Evolutionary conservation across 2,113 vertebrate species (phyloP).

Genomic region (Albula goreensis): DNA sequence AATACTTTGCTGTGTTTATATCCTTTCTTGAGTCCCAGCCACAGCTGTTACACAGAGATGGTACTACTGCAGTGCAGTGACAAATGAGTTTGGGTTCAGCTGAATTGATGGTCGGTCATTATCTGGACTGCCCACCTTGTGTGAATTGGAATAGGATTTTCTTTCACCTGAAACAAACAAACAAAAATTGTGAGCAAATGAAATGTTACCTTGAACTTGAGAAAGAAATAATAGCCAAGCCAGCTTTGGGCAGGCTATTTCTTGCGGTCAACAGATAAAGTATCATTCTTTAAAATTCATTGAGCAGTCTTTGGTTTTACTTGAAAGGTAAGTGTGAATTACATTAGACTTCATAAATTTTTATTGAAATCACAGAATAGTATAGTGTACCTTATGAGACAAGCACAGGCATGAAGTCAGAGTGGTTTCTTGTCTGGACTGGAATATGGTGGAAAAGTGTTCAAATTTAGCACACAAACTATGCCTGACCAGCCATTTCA

Average conservation of each 20-base stretch:
- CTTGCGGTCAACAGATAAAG: not conserved
- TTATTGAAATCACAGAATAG: not conserved
- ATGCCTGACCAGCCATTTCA: too few species aligned
- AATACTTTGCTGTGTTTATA: not conserved
- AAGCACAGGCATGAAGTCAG: too few species aligned
- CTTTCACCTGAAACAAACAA: not conserved
- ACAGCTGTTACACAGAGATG: not conserved
- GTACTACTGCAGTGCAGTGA: not conserved
- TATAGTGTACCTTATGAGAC: too few species aligned
- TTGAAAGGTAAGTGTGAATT: not conserved
- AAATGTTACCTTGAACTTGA: not conserved
- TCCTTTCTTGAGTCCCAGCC: not conserved
- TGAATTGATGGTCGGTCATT: conserved; percentile 6
- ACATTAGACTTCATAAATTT: not conserved
- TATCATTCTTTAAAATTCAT: not conserved
- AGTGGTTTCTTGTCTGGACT: too few species aligned
- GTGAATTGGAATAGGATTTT: not conserved
- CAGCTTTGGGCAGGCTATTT: not conserved
- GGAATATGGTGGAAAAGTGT: too few species aligned
- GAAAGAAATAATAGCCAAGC: not conserved
- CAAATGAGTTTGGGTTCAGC: not conserved
- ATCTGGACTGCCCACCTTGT: conserved; percentile 1
- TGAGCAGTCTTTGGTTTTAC: not conserved
- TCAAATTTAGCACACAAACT: too few species aligned
- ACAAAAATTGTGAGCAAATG: not conserved